Percentiles rank a stretch among this genome's conserved stretches.
Conservation (phyloP, 2,113 vertebrate species). For the Cottus gobio region DNA sequence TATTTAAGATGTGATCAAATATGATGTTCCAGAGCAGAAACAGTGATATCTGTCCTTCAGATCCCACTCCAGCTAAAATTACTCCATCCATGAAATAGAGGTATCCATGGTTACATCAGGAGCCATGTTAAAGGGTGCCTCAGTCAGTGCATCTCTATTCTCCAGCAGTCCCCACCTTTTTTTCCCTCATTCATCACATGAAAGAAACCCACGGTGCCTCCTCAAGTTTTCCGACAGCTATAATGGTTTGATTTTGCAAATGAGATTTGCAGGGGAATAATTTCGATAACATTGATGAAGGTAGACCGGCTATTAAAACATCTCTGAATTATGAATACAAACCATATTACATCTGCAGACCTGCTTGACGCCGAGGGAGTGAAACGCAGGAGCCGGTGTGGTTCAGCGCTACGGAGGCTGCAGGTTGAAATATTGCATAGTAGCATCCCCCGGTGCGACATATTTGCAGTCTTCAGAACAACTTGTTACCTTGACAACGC, state of each 20-base stretch:
- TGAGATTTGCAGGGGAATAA: constrained; percentile 51
- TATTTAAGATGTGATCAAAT: constrained; percentile 39
- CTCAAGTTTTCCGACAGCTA: constrained; percentile 61
- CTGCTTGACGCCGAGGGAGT: constrained; percentile 48
- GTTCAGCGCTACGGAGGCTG: constrained; percentile 68
- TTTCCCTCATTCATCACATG: constrained; percentile 69
- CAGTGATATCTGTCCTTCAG: constrained; percentile 72
- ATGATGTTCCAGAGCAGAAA: constrained; percentile 53
- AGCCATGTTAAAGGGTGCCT: constrained; percentile 80
- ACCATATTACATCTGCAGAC: constrained; percentile 54
- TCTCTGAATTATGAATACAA: constrained; percentile 70
- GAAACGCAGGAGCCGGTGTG: constrained; percentile 45
- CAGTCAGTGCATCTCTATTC: constrained; percentile 73
- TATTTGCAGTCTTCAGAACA: constrained; percentile 79
- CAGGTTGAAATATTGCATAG: constrained; percentile 74
- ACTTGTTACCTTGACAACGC: constrained; percentile 88
- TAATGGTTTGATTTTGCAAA: constrained; percentile 60
- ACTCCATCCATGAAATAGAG: constrained; percentile 82
- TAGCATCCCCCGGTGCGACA: constrained; percentile 78
- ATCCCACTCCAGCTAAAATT: constrained; percentile 84
- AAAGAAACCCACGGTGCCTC: constrained; percentile 59
- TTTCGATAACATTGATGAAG: constrained; percentile 59
- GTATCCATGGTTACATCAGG: constrained; percentile 87
- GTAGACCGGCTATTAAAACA: constrained; percentile 55
- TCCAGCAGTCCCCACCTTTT: constrained; percentile 73